Conservation (phyloP, 1,140 invertebrate species). For the Drosophila ercepeae region DNA sequence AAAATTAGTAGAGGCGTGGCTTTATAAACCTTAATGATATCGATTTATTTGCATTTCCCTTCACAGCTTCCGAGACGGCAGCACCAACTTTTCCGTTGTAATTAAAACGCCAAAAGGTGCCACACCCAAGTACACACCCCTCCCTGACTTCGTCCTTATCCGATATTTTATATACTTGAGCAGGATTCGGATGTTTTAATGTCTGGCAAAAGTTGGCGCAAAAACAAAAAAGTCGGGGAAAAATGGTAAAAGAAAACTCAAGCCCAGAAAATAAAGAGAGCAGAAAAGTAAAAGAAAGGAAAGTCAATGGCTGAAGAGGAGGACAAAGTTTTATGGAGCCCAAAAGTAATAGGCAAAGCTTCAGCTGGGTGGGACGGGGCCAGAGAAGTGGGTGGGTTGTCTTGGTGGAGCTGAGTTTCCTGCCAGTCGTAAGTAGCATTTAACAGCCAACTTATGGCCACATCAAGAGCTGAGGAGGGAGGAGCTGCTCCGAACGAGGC, state of each 20-base stretch:
- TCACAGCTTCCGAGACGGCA: constrained; percentile 25
- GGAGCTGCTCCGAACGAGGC: constrained; percentile 13
- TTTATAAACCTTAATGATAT: constrained; percentile 73
- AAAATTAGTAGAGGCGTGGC: constrained; percentile 23
- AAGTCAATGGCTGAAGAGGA: constrained; percentile 72
- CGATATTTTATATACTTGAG: constrained; percentile 44
- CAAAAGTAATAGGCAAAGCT: constrained; percentile 79
- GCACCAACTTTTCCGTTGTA: constrained; percentile 66
- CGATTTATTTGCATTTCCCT: constrained; percentile 77
- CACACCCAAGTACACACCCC: constrained; percentile 50
- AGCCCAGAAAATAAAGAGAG: constrained; percentile 49
- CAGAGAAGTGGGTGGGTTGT: not conserved
- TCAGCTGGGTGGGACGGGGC: not conserved
- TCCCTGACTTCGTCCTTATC: not conserved
- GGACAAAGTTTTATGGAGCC: constrained; percentile 77
- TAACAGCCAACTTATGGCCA: constrained; percentile 79
- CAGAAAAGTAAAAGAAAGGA: constrained; percentile 59
- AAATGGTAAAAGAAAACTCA: constrained; percentile 6
- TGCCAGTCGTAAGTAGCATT: constrained; percentile 76
- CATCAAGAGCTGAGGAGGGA: constrained; percentile 37
- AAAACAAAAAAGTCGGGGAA: constrained; percentile 13
- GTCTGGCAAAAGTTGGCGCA: constrained; percentile 70
- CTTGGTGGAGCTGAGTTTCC: constrained; percentile 31
- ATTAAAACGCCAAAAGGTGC: constrained; percentile 81
- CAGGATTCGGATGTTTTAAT: constrained; percentile 56